Evolutionary conservation across 2,797 vertebrate species (phyloP).

Genomic region (Aeoliscus strigatus): DNA sequence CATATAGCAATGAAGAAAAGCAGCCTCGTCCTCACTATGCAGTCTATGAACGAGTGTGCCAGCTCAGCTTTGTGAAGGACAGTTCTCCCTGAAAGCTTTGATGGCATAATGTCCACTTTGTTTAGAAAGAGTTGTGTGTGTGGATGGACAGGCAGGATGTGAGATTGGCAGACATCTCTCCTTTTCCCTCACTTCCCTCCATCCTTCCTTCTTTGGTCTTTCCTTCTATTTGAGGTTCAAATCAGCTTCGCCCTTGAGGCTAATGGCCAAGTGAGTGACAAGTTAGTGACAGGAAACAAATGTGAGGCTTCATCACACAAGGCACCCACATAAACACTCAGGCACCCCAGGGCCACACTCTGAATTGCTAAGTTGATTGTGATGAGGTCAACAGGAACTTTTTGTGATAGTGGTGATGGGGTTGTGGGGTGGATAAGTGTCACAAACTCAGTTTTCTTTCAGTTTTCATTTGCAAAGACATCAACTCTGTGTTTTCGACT

Average conservation of each 20-base stretch:
- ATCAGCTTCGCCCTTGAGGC: slow-evolving; percentile 39
- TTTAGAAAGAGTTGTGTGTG: slow-evolving; percentile 13
- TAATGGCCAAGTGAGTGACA: slow-evolving; percentile 68
- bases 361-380: slow-evolving; percentile 73
- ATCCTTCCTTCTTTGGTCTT: slow-evolving; percentile 28
- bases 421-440: slow-evolving; percentile 41
- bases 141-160: slow-evolving; percentile 15
- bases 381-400: slow-evolving; percentile 40
- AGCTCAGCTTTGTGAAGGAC: slow-evolving; percentile 56
- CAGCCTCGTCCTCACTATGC: slow-evolving; percentile 41
- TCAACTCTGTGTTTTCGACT: slow-evolving; percentile 63
- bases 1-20: slow-evolving; percentile 52
- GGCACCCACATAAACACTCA: slow-evolving; percentile 69
- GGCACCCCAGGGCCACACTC: slow-evolving; percentile 56
- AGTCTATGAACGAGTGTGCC: slow-evolving; percentile 41
- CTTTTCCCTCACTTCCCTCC: slow-evolving; percentile 7
- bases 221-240: slow-evolving; percentile 49
- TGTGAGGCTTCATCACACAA: slow-evolving; percentile 70
- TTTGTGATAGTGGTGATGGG: too few relatives aligned
- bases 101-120: slow-evolving; percentile 43
- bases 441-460: slow-evolving; percentile 40
- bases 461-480: slow-evolving; percentile 58
- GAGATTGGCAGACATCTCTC: slow-evolving; percentile 29
- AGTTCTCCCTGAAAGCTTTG: slow-evolving; percentile 49
- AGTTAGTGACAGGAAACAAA: slow-evolving; percentile 76